Evolutionary conservation across 1,140 invertebrate species (phyloP).

Genomic region (Drosophila bifasciata): DNA sequence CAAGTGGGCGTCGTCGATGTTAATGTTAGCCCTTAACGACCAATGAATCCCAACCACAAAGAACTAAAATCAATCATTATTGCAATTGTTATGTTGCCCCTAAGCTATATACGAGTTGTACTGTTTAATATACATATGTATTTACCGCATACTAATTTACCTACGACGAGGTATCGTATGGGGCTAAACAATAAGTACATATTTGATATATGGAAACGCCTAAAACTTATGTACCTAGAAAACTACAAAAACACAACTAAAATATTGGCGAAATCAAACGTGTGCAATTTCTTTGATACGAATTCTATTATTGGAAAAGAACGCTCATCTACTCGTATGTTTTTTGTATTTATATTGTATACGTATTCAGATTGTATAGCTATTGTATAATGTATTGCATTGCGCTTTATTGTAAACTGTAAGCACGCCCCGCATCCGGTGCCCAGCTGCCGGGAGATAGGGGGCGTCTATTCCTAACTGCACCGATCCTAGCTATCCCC

Average conservation of each 20-base stretch:
- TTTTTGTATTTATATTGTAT: constrained; percentile 59
- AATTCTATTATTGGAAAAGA: constrained; percentile 62
- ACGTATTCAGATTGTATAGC: constrained; percentile 27
- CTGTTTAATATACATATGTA: constrained; percentile 31
- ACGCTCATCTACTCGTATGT: constrained; percentile 56
- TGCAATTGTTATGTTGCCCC: constrained; percentile 44
- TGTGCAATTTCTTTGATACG: constrained; percentile 81
- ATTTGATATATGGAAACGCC: constrained; percentile 54
- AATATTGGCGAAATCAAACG: constrained; percentile 63
- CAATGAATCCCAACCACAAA: constrained; percentile 55
- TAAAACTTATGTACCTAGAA: constrained; percentile 57
- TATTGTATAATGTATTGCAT: constrained; percentile 41
- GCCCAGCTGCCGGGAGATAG: constrained; percentile 4
- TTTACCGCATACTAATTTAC: constrained; percentile 14
- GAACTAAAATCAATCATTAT: constrained; percentile 66
- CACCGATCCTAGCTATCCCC: neutral
- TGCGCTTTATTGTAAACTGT: constrained; percentile 44
- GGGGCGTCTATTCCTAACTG: neutral
- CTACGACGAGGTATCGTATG: constrained; percentile 26
- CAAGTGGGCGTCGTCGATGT: constrained; percentile 25
- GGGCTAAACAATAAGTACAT: constrained; percentile 29
- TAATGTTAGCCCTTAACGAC: constrained; percentile 40
- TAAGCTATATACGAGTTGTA: constrained; percentile 20
- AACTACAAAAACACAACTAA: constrained; percentile 9
- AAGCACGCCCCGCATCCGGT: constrained; percentile 16